Evolutionary conservation across 2,113 vertebrate species (phyloP), one percentile per base, ranked within the genome.

Genomic region (Ellobius talpinus): DNA sequence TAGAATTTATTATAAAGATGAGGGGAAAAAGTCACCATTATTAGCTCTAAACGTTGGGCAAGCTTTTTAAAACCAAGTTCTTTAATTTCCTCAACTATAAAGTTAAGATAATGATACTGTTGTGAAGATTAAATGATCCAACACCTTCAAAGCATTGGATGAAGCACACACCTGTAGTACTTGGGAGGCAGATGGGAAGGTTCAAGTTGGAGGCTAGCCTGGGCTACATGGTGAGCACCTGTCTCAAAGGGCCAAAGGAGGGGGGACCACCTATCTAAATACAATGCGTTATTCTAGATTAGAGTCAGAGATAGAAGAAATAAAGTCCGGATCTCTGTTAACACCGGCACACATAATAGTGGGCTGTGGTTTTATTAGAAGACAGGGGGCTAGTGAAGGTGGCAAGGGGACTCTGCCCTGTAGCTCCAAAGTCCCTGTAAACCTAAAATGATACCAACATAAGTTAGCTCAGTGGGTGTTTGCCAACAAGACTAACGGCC

Each of bases 41-140:
- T 63, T 58, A 6, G 1, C 58, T 16, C 58, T 84, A 63, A 61
- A 84, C n/a, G 87, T 58, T 24, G 12, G 78, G 1, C 36, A 81
- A 81, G 21, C 10, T 81, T 81, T 55, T 81, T 58, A n/a, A 81
- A 58, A 36, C 36, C 21, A 23, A 23, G 19, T 24, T 81, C 21
- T 81, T 58, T 89, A 58, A 87, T 89, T 89, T 89, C 33, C 47
- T 95, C 47, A 87, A 33, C 68, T 93, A 31, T 72, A 93, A 92
- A 47, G 19, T 82, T 66, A 88, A 89, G n/a, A 33, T 91, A 85
- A n/a, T 72, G 36, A 81, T 7, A 74, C 42, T 86, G 45, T 82
- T 26, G 63, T 65, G 61, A 84, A 42, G 29, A 87, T 72, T 87
- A 84, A 92, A 52, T 90, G 33, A n/a, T 14, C n/a, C 52, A n/a